Conservation (phyloP, 2,113 vertebrate genomes). For the Lophura nycthemera region DNA sequence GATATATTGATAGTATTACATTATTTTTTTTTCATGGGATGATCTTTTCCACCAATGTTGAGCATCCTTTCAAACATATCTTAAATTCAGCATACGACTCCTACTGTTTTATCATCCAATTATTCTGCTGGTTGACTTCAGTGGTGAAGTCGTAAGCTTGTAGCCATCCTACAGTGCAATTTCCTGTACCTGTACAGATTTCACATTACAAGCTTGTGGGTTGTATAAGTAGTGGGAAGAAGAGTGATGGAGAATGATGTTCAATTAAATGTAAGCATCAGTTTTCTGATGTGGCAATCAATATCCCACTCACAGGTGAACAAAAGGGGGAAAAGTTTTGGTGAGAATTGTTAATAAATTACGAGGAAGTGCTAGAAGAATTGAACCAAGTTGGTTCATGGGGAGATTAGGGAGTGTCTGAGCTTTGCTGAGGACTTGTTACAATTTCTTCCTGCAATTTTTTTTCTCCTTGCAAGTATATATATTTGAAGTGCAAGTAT, state of each 20-base stretch:
- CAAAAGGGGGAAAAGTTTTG: background rate
- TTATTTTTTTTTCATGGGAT: accelerated
- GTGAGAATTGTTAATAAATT: background rate
- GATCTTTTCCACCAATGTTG: background rate
- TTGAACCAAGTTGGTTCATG: background rate
- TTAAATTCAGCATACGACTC: background rate
- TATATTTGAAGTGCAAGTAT: accelerated
- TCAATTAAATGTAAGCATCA: background rate
- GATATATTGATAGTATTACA: background rate
- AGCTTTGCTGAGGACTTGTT: background rate
- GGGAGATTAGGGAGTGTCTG: background rate
- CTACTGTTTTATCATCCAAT: background rate
- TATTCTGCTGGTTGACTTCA: background rate
- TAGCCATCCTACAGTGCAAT: background rate
- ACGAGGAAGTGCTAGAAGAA: background rate
- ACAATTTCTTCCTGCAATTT: background rate
- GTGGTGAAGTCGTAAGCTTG: background rate
- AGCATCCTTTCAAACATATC: background rate
- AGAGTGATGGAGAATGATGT: background rate
- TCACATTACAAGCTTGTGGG: background rate
- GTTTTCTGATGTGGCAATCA: background rate
- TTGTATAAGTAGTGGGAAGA: background rate
- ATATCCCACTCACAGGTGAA: background rate
- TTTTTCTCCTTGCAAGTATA: background rate
- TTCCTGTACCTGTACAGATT: background rate